Evolutionary conservation across 2,888 invertebrate species (phyloP).

Genomic region (Idaea straminata): DNA sequence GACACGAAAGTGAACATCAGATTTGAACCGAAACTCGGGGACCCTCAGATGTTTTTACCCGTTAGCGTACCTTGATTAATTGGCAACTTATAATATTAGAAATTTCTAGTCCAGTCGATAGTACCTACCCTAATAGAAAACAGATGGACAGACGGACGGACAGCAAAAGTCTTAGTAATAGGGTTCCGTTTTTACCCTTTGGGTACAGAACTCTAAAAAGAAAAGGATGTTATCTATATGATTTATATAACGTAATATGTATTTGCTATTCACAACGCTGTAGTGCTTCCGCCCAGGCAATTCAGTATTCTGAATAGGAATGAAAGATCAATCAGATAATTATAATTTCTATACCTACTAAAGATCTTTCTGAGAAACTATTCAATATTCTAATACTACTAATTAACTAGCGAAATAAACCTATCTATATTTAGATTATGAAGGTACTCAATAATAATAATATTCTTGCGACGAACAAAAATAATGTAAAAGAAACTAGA

Average conservation of each 20-base stretch:
- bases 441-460: not conserved
- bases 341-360: not conserved
- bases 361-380: not conserved
- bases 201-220: too few species aligned
- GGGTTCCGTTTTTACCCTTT: too few species aligned
- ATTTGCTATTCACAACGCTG: not conserved
- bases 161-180: too few species aligned
- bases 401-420: not conserved
- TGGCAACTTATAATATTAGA: slow-evolving; percentile 34
- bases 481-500: not conserved
- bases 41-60: slow-evolving; percentile 87
- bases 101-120: slow-evolving; percentile 53
- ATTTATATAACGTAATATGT: too few species aligned
- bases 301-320: not conserved
- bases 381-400: not conserved
- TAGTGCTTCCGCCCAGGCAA: not conserved
- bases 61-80: slow-evolving; percentile 84
- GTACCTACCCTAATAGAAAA: slow-evolving; percentile 18
- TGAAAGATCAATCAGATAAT: not conserved
- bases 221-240: too few species aligned
- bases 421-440: not conserved
- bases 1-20: slow-evolving; percentile 87
- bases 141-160: too few species aligned
- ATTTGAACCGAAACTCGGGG: slow-evolving; percentile 89
- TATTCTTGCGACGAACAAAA: too few species aligned